phyloP scores from a whole-genome alignment of 1,140 invertebrate species.

The Pachyrhynchus sulphureomaculatus region DNA sequence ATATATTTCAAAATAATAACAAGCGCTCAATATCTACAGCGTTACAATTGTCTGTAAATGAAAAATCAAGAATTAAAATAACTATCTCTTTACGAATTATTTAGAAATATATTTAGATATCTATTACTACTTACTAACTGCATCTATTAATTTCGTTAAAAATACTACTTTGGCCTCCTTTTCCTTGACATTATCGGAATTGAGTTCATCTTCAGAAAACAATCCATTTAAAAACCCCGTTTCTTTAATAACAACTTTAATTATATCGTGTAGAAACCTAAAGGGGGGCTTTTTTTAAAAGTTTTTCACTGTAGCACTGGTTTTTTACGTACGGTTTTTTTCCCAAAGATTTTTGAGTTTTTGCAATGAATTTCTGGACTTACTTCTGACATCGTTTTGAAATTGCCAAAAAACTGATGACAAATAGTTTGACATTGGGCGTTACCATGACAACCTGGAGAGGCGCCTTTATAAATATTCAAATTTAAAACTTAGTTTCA shows the following conservation, averaged over 20 bases:
- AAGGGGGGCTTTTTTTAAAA: slow-evolving; percentile 92
- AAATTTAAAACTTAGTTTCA: too few species aligned
- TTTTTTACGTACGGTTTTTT: slow-evolving; percentile 80
- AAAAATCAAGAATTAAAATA: too few species aligned
- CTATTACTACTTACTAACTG: slow-evolving; percentile 69
- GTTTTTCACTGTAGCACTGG: slow-evolving; percentile 87
- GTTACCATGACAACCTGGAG: slow-evolving; percentile 26
- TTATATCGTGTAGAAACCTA: slow-evolving; percentile 91
- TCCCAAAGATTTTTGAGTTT: slow-evolving; percentile 81
- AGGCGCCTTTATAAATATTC: not conserved
- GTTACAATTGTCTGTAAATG: too few species aligned
- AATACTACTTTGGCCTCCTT: slow-evolving; percentile 87
- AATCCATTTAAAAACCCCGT: slow-evolving; percentile 85
- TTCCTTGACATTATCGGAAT: slow-evolving; percentile 88
- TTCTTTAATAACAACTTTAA: slow-evolving; percentile 79
- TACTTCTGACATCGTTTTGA: slow-evolving; percentile 41
- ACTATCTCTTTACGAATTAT: too few species aligned
- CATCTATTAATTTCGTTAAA: slow-evolving; percentile 86
- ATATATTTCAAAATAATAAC: too few species aligned
- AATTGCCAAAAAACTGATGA: slow-evolving; percentile 5
- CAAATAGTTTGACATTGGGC: slow-evolving; percentile 22
- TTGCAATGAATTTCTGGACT: slow-evolving; percentile 70
- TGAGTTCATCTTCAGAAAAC: slow-evolving; percentile 77
- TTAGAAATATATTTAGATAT: not conserved
- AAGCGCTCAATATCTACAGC: too few species aligned